Conservation (phyloP, 2,113 vertebrate genomes). For the Gallinago media region DNA sequence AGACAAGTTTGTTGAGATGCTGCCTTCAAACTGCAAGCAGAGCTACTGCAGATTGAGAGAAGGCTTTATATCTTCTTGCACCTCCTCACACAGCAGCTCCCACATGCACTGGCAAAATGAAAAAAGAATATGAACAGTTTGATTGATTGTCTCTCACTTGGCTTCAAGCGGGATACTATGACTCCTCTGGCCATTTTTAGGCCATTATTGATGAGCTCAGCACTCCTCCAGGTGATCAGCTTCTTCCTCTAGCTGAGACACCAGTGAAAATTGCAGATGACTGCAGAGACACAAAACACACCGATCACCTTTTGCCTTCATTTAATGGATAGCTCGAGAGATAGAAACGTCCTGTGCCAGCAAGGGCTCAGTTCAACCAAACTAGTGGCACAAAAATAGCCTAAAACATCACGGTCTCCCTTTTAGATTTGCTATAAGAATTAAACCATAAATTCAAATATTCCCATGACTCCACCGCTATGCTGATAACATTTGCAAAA, state of each 20-base stretch:
- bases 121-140: not conserved
- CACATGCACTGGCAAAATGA: not conserved
- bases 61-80: not conserved
- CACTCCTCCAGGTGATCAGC: not conserved
- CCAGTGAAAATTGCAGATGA: not conserved
- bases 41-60: not conserved
- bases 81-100: not conserved
- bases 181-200: not conserved
- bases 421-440: not conserved
- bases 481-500: not conserved
- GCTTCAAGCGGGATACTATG: not conserved
- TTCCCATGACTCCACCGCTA: not conserved
- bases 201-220: not conserved
- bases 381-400: not conserved
- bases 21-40: not conserved
- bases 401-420: not conserved
- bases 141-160: not conserved
- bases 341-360: not conserved
- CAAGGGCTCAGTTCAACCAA: not conserved
- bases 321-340: not conserved
- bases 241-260: not conserved
- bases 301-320: not conserved
- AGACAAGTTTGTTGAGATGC: not conserved
- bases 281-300: not conserved
- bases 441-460: not conserved